Base-by-base conservation (phyloP, 92 coral and sea anemone genomes). In the Porites evermanni region DNA sequence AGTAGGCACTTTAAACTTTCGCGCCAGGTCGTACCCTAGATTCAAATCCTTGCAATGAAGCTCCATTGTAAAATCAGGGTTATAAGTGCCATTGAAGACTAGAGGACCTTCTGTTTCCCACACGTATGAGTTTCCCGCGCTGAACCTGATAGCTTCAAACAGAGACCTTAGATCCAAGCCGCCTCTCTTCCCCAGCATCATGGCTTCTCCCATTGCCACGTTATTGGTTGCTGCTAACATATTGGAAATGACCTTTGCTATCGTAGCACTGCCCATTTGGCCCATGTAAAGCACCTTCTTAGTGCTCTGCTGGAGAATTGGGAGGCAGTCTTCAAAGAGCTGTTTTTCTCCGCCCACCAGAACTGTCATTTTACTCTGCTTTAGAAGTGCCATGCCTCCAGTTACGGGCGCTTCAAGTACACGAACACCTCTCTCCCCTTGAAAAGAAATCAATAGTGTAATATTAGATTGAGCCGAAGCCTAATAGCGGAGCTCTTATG, bases 51-150 rank as follows among this genome's bases (percentile, higher is more conserved):
- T 94, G 82, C 96, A 93, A 74, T 93, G 92, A 0, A 94, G 98
- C 56, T 85, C 95, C 50, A 94, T 79, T 77, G 89, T 90, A 24
- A 94, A 94, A 75, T 88, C 93, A 7, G 96, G 98, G 6, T 94
- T 90, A 68, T 90, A 94, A 1, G 86, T 94, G 11, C 92, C 94
- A 68, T 94, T 93, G 81, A 94, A 94, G 38, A 94, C 79, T 19
- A 94, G 90, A 13, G 98, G 98, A 2, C 78, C 96, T 53, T 91
- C 94, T 0, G 98, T 94, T 47, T 94, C 98, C 88, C 93, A 94
- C 12, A 83, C 92, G 73, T 67, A 94, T 6, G 96, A 84, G 86
- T 94, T 94, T 18, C 98, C 98, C 23, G 96, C 94, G 47, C 94
- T 93, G 3, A 79, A 64, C 14, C 98, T 86, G n/a, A 94, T 85